Conservation (phyloP, 2,113 vertebrate species). For the Anguilla rostrata region DNA sequence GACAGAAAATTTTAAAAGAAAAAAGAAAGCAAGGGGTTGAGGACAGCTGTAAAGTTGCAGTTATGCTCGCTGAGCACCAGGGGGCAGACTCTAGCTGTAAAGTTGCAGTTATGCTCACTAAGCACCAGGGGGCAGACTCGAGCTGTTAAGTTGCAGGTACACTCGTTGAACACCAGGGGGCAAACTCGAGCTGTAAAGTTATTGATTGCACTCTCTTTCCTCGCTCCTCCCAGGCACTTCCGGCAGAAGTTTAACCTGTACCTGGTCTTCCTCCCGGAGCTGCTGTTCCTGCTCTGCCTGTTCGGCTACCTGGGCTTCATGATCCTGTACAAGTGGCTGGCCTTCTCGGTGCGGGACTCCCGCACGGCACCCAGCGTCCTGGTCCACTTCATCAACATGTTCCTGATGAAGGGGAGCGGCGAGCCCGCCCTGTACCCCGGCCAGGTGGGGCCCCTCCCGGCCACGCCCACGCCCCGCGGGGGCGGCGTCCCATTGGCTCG, state of each 20-base stretch:
- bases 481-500: too few relatives aligned
- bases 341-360: slow-evolving; percentile 76
- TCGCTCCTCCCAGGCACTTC: slow-evolving; percentile 78
- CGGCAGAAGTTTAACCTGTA: slow-evolving; percentile 84
- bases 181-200: background rate
- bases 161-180: too few relatives aligned
- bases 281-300: slow-evolving; percentile 90
- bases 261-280: slow-evolving; percentile 88
- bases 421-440: slow-evolving; percentile 73
- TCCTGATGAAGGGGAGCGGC: slow-evolving; percentile 74
- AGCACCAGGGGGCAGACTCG: too few relatives aligned
- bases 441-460: slow-evolving; percentile 72
- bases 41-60: too few relatives aligned
- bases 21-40: too few relatives aligned
- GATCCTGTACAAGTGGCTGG: slow-evolving; percentile 94
- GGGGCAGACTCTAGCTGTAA: too few relatives aligned
- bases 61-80: too few relatives aligned
- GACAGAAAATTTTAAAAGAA: too few relatives aligned
- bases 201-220: background rate
- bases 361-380: slow-evolving; percentile 87
- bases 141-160: background rate
- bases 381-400: slow-evolving; percentile 97
- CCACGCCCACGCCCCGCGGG: too few relatives aligned
- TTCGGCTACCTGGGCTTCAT: slow-evolving; percentile 95
- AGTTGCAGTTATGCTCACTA: background rate